phyloP scores from a whole-genome alignment of 2,888 invertebrate species.

The Silvanus unidentatus region DNA sequence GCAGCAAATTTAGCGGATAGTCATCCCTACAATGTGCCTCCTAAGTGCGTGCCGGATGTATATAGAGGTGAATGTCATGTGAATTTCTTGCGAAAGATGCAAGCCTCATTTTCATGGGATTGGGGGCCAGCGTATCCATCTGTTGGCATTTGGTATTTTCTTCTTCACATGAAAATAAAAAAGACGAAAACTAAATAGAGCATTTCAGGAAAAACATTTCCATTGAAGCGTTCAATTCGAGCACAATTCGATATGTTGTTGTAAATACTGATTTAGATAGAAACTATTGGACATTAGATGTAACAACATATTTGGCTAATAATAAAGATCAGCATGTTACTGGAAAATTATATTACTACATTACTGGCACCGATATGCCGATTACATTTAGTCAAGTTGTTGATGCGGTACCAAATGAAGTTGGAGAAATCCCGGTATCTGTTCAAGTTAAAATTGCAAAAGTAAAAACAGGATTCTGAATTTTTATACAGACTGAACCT shows the following conservation, averaged over 20 bases:
- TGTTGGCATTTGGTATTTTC: constrained; percentile 85
- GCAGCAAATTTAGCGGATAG: constrained; percentile 23
- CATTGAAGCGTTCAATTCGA: constrained; percentile 58
- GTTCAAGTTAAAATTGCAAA: no score
- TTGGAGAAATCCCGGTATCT: no score
- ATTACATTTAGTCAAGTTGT: constrained; percentile 15
- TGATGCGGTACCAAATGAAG: no score
- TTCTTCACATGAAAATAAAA: no score
- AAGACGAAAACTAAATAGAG: constrained; percentile 24
- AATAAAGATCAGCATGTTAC: constrained; percentile 13
- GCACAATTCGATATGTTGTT: constrained; percentile 58
- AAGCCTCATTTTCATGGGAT: constrained; percentile 91
- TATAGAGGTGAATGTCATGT: constrained; percentile 87
- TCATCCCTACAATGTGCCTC: constrained; percentile 53
- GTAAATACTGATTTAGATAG: constrained; percentile 32
- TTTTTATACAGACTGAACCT: constrained; percentile 25
- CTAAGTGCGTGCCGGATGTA: constrained; percentile 58
- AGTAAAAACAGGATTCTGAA: no score
- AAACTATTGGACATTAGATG: constrained; percentile 44
- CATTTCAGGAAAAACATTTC: constrained; percentile 59
- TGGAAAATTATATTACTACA: not conserved
- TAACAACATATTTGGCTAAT: constrained; percentile 41
- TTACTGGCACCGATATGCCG: constrained; percentile 9
- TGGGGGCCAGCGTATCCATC: constrained; percentile 95
- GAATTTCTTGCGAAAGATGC: constrained; percentile 86